Base-by-base conservation (phyloP, 2,888 invertebrate genomes). In the Drosophila anomelani region DNA sequence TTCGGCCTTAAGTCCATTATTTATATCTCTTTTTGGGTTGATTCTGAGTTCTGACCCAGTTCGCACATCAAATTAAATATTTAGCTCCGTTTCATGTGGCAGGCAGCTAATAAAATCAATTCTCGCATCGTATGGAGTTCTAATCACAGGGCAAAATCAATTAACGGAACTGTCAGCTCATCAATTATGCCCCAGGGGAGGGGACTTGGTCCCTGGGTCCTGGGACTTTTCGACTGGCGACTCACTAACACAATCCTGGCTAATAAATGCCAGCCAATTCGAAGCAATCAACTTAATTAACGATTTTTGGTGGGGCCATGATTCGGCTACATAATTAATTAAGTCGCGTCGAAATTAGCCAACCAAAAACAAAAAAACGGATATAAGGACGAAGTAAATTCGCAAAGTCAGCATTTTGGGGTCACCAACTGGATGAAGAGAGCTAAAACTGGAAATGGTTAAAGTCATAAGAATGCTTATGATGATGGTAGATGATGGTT, bases 221-320 rank as follows among this genome's bases (percentile, higher is more conserved):
- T 39, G 67, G 59, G 55, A 75, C 80, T 78, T 86, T 84, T 71
- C 74, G 80, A 73, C 75, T 75, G 71, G 67, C 56, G 64, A 59
- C 54, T 72, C 67, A 67, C 64, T 78, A 80, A 78, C 71, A 66
- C 80, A 80, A 79, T 86, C 61, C 75, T 66, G 74, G 76, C 79
- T 78, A 87, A 85, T 76, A 85, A 87, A 85, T 85, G 77, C 78
- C 78, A 81, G 74, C 62, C 76, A 79, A 88, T 79, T 77, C 79
- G 79, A 90, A 77, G 77, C 88, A 90, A 90, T 89, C 87, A 85
- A 81, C 78, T 86, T 89, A 89, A 89, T 89, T 89, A 89, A 85
- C 79, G 80, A 76, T 81, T 86, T 89, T 86, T 89, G 73, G 73
- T 54, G 68, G 70, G 82, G 55, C 73, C 71, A 77, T 72, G 85